Base-by-base conservation (phyloP, 2,113 vertebrate genomes). In the Psophia crepitans region DNA sequence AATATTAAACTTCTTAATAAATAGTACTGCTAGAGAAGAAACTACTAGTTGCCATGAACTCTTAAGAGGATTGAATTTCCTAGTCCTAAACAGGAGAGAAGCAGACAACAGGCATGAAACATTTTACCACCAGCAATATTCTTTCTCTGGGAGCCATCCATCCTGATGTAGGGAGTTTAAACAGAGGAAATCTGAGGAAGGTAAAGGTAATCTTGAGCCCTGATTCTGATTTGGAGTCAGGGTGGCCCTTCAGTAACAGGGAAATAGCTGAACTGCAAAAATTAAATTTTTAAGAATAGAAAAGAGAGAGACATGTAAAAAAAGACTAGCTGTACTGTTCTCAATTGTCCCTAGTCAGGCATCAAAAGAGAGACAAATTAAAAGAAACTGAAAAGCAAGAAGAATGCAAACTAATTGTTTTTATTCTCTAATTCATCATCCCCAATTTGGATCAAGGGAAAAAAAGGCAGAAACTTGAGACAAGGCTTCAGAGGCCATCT, bases 281-380 rank as follows among this genome's bases (percentile, higher is more conserved):
- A 96, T 94, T 90, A 70, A 80, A 77, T 94, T 96, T 95, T 87
- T 86, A 92, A 96, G 95, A 95, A 84, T 84, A 74, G 71, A 63
- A 94, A 93, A 91, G 82, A 35, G 43, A 75, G 26, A 95, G 60
- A 63, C 81, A 90, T 37, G 71, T 74, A 90, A 96, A 91, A 84
- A 71, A 95, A 94, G 71, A 86, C 58, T 69, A 66, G 79, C 68
- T 81, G 92, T 51, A 90, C 92, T 95, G 95, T 94, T 97, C 95
- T 86, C 95, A 97, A 90, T 96, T 94, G 93, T 86, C 75, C 57
- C 69, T 90, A 35, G 76, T 93, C 90, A 84, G 77, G 90, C 92
- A 95, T 96, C 96, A 97, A 96, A 97, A 93, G 93, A 86, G 63
- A 80, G 68, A 86, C 92, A 94, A 97, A 96, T 96, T 93, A 96